Conservation (phyloP, 2,888 invertebrate species). For the Plebejus anna region DNA sequence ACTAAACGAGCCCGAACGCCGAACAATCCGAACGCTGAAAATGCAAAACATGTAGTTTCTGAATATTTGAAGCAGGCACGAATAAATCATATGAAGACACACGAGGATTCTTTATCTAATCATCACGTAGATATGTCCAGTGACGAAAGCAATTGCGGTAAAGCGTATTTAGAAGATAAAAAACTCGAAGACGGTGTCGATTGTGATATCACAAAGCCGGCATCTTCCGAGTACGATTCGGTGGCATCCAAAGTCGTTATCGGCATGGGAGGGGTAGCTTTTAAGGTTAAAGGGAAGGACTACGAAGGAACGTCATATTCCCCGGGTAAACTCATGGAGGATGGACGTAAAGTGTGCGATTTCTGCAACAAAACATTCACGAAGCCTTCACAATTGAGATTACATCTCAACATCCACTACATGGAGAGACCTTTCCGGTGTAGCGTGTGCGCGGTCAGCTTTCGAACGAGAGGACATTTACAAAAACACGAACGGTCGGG, state of each 20-base stretch:
- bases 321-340: conserved; percentile 82
- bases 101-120: conserved; percentile 56
- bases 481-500: conserved; percentile 96
- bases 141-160: conserved; percentile 52
- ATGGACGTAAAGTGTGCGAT: conserved; percentile 88
- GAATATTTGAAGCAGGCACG: conserved; percentile 83
- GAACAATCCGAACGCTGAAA: conserved; percentile 61
- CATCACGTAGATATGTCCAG: conserved; percentile 54
- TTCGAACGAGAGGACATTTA: conserved; percentile 93
- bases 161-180: conserved; percentile 55
- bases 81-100: conserved; percentile 64
- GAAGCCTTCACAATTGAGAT: conserved; percentile 91
- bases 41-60: conserved; percentile 83
- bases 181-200: conserved; percentile 56
- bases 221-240: conserved; percentile 66
- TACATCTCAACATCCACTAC: conserved; percentile 97
- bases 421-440: conserved; percentile 95
- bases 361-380: conserved; percentile 96
- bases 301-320: conserved; percentile 65
- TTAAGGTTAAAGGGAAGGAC: conserved; percentile 78
- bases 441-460: conserved; percentile 94
- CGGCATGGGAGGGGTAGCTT: conserved; percentile 81
- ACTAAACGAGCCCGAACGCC: conserved; percentile 50
- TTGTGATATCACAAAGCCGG: conserved; percentile 56
- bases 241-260: conserved; percentile 82